Percentiles rank a stretch among this genome's conserved stretches.
phyloP scores from a whole-genome alignment of 2,113 vertebrate genomes.

The Sinosuthora webbiana region DNA sequence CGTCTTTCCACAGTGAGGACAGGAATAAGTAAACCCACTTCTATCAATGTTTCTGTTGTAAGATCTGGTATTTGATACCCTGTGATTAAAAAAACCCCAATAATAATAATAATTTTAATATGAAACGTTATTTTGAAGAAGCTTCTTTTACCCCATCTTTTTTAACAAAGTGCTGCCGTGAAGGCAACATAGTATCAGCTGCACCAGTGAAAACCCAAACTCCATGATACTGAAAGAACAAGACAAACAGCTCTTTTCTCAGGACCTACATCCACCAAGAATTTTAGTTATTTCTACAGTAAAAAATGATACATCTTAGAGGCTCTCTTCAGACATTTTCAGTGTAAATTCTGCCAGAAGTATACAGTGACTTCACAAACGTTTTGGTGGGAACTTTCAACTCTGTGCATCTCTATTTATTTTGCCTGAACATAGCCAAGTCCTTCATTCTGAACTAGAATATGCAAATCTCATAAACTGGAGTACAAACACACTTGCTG shows the following conservation, averaged over 20 bases:
- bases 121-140: neutral
- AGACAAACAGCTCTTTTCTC: rapidly evolving
- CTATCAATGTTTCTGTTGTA: constrained; percentile 96
- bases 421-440: neutral
- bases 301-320: neutral
- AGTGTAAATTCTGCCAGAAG: neutral
- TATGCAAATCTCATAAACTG: neutral
- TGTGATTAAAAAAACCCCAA: constrained; percentile 3
- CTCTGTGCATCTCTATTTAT: neutral
- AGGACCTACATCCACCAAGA: neutral
- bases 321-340: neutral
- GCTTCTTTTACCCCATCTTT: neutral
- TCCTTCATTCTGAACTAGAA: neutral
- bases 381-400: neutral
- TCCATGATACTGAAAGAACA: neutral
- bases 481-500: neutral
- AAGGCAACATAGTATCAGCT: neutral
- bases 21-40: constrained; percentile 93
- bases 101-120: neutral
- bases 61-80: constrained; percentile 87
- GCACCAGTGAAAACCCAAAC: neutral
- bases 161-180: neutral
- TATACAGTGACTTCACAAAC: neutral
- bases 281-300: neutral
- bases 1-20: constrained; percentile 94